Evolutionary conservation across 2,888 invertebrate species (phyloP).

Genomic region (Cheilosia impressa): DNA sequence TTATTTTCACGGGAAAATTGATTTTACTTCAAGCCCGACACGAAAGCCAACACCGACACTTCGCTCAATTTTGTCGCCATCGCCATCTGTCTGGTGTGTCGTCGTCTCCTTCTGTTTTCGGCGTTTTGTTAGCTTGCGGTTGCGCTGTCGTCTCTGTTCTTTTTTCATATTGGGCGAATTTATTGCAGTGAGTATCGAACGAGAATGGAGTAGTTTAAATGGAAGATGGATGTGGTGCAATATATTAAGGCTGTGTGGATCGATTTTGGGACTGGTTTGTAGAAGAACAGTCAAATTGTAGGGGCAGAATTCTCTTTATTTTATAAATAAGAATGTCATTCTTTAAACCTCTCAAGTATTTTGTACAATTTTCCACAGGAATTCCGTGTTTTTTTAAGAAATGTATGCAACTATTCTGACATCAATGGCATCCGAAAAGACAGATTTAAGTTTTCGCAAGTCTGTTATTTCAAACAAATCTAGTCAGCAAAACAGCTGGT

Average conservation of each 20-base stretch:
- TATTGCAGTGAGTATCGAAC: slow-evolving; percentile 29
- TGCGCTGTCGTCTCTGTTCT: slow-evolving; percentile 40
- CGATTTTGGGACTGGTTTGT: not conserved
- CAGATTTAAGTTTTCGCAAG: no score
- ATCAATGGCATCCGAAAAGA: no score
- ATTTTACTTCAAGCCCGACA: slow-evolving; percentile 70
- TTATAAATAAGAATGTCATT: no score
- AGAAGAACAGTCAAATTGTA: no score
- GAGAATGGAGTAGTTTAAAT: slow-evolving; percentile 53
- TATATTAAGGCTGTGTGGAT: not conserved
- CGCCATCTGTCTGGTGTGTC: slow-evolving; percentile 54
- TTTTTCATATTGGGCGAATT: slow-evolving; percentile 44
- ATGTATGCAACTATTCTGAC: no score
- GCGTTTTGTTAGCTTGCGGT: slow-evolving; percentile 7
- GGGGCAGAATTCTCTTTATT: no score
- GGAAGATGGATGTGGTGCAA: slow-evolving; percentile 43
- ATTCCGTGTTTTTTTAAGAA: no score
- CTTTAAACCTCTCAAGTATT: no score
- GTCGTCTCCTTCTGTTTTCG: slow-evolving; percentile 65
- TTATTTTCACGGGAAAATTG: slow-evolving; percentile 67
- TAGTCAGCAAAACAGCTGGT: no score
- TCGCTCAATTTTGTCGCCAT: slow-evolving; percentile 69
- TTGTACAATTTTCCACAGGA: no score
- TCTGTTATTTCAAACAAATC: no score
- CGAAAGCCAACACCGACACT: slow-evolving; percentile 73